Conservation (phyloP, 2,888 invertebrate genomes). For the Amphipyra tragopoginis region DNA sequence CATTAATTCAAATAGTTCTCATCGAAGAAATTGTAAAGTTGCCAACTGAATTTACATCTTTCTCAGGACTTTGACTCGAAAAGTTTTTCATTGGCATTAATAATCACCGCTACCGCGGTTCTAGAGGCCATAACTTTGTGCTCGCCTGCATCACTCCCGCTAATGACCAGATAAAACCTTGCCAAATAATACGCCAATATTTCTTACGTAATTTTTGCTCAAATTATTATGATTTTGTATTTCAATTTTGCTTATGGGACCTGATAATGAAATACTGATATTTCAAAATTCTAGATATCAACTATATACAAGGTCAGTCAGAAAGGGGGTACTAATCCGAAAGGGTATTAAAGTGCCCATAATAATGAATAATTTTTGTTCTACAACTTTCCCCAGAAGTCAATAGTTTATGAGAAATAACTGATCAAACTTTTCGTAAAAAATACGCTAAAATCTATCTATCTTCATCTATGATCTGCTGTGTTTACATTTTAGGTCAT, state of each 20-base stretch:
- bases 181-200: conserved; percentile 29
- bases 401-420: too few relatives aligned
- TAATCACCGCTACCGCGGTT: neutral
- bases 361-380: too few relatives aligned
- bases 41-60: neutral
- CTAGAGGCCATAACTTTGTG: neutral
- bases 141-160: conserved; percentile 16
- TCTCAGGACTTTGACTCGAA: neutral
- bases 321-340: too few relatives aligned
- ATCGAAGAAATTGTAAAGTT: neutral
- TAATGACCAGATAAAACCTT: conserved; percentile 25
- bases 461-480: too few relatives aligned
- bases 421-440: too few relatives aligned
- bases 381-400: too few relatives aligned
- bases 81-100: neutral
- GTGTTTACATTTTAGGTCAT: too few relatives aligned
- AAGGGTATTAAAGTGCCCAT: too few relatives aligned
- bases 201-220: conserved; percentile 3
- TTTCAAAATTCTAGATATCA: too few relatives aligned
- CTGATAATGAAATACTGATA: too few relatives aligned
- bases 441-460: too few relatives aligned
- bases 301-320: too few relatives aligned
- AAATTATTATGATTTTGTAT: conserved; percentile 1
- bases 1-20: neutral
- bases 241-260: neutral